phyloP scores from a whole-genome alignment of 2,888 invertebrate species.

The Spilarctia lutea region DNA sequence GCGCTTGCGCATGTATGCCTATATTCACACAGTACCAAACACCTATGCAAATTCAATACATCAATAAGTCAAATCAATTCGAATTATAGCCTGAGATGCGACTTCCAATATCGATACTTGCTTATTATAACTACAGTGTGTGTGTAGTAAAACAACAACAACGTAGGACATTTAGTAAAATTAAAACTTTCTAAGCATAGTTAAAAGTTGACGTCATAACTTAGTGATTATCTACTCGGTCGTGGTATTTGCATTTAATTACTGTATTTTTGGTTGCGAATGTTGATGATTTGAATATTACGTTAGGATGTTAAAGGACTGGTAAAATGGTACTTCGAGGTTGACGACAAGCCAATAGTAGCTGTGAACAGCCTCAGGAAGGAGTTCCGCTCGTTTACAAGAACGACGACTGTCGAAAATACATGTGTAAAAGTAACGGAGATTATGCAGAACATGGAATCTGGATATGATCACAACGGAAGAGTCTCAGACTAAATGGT shows the following conservation, averaged over 20 bases:
- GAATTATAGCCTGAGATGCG: slow-evolving; percentile 19
- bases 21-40: slow-evolving; percentile 52
- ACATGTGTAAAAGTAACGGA: slow-evolving; percentile 22
- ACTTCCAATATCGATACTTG: neutral
- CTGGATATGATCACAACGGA: slow-evolving; percentile 18
- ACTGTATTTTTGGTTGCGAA: slow-evolving; percentile 34
- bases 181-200: slow-evolving; percentile 31
- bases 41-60: slow-evolving; percentile 47
- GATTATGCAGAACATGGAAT: slow-evolving; percentile 21
- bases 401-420: slow-evolving; percentile 46
- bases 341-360: slow-evolving; percentile 36
- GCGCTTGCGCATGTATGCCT: slow-evolving; percentile 54
- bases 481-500: slow-evolving; percentile 17
- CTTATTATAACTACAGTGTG: neutral
- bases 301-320: slow-evolving; percentile 37
- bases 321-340: slow-evolving; percentile 44
- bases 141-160: neutral
- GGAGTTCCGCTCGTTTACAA: slow-evolving; percentile 52
- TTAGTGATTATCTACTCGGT: slow-evolving; percentile 36
- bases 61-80: slow-evolving; percentile 29
- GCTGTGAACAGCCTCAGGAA: slow-evolving; percentile 50
- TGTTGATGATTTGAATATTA: slow-evolving; percentile 37
- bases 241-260: slow-evolving; percentile 41
- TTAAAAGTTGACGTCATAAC: slow-evolving; percentile 27
- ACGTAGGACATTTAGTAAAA: neutral